Base-by-base conservation (phyloP, 2,797 vertebrate genomes). In the Sciurus carolinensis region DNA sequence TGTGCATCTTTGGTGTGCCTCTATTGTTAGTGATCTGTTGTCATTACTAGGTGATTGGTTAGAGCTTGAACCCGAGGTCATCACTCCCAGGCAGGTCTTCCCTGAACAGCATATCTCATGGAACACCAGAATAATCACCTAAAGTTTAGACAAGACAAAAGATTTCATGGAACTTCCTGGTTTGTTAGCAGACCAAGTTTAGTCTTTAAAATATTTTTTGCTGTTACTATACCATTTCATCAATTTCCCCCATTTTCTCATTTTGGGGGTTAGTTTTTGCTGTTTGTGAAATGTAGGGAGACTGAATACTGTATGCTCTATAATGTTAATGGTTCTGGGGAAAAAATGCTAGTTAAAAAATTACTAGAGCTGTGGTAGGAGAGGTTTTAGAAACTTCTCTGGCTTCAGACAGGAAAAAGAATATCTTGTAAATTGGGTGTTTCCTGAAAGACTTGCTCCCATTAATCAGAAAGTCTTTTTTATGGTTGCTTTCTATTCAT, bases 391-490 rank as follows among this genome's bases (percentile, higher is more conserved):
- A 85, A 28, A 39, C 33, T 64, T 95, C n/a, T 89, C 39, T 83
- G 52, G 24, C 2, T 89, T 75, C 39, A 33, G 33, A 26, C 8
- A 36, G 44, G 39, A 52, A 52, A 87, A 87, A 71, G 71, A 69
- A 3, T 64, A 10, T 95, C 82, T 96, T 81, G 64, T 47, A 54
- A 96, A 28, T 54, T 73, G 47, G 17, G 10, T 86, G 11, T 59
- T 94, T 97, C 75, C 87, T 91, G 83, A 90, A 92, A 86, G 80
- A 80, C 20, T 89, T 54, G 14, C 20, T 8, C 2, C 6, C 39
- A 57, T 79, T 91, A 77, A 69, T 95, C 75, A 92, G 77, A 94
- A 84, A 92, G 62, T 4, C 11, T 90, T 67, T 84, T 72, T 59
- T 81, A 10, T 84, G 67, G 5, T 87, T 67, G 50, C 39, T 87